Percentiles rank a stretch among this genome's conserved stretches.
Conservation (phyloP, 2,888 invertebrate genomes). For the Dolomedes plantarius region DNA sequence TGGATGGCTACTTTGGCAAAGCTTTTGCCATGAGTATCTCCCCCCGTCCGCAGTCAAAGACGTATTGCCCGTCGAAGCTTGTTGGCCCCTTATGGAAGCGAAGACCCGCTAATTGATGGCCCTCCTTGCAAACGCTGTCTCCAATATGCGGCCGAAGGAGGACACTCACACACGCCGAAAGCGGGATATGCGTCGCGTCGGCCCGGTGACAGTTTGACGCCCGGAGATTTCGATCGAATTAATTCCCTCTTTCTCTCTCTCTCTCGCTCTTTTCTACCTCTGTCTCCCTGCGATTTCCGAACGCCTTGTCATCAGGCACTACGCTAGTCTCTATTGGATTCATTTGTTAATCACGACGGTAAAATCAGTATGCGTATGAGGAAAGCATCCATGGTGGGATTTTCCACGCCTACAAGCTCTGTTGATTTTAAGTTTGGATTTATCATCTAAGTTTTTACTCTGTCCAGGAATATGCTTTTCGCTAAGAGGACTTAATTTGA, state of each 20-base stretch:
- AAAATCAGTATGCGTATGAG: too few species aligned
- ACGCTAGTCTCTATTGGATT: too few species aligned
- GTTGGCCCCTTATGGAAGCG: conserved; percentile 29
- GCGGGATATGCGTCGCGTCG: conserved; percentile 29
- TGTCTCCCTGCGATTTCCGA: too few species aligned
- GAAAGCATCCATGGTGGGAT: too few species aligned
- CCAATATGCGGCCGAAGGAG: conserved; percentile 55
- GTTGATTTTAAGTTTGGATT: too few species aligned
- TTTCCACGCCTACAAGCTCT: too few species aligned
- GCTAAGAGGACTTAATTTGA: too few species aligned
- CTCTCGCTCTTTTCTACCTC: neutral
- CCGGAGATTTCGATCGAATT: conserved; percentile 51
- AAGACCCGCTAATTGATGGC: conserved; percentile 54
- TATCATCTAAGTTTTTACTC: too few species aligned
- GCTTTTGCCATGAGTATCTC: neutral
- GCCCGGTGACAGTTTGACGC: conserved; percentile 47
- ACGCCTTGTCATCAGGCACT: too few species aligned
- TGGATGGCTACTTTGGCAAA: conserved; percentile 25
- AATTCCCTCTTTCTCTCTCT: too few species aligned
- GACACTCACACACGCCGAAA: conserved; percentile 27
- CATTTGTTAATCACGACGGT: too few species aligned
- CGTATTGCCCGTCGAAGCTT: conserved; percentile 60
- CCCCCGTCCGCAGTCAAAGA: conserved; percentile 28
- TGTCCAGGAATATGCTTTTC: too few species aligned
- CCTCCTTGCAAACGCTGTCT: conserved; percentile 41